phyloP scores from a whole-genome alignment of 1,140 invertebrate genomes.

The Drosophila melanica region DNA sequence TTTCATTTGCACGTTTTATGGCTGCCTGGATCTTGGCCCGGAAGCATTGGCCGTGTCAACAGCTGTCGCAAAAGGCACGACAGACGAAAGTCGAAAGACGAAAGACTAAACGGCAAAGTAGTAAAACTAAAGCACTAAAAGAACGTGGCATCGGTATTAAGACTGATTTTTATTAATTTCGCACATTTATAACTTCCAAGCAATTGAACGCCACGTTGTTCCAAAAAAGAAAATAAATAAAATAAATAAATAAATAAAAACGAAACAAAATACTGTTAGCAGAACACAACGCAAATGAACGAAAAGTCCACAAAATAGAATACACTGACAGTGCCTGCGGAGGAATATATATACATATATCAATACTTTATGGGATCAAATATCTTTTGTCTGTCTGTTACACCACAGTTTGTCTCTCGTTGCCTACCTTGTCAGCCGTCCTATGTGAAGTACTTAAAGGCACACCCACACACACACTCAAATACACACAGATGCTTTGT shows the following conservation, averaged over 20 bases:
- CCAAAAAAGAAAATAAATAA: not conserved
- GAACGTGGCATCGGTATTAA: constrained; percentile 35
- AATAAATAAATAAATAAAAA: too few species aligned
- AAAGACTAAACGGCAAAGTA: constrained; percentile 29
- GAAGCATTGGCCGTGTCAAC: constrained; percentile 33
- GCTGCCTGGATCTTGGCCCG: constrained; percentile 19
- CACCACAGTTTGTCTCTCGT: not conserved
- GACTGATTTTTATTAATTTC: constrained; percentile 76
- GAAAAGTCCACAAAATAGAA: not conserved
- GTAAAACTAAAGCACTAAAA: constrained; percentile 60
- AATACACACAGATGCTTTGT: not conserved
- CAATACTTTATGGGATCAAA: not conserved
- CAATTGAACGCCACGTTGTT: constrained; percentile 38
- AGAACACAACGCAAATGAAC: not conserved
- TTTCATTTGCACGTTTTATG: constrained; percentile 72
- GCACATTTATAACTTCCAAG: constrained; percentile 71
- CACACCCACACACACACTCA: not conserved
- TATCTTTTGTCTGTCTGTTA: not conserved
- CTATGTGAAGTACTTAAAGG: not conserved
- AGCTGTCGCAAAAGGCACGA: constrained; percentile 58
- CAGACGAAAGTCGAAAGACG: constrained; percentile 27
- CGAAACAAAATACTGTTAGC: constrained; percentile 2
- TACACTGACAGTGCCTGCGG: not conserved
- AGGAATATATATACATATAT: not conserved
- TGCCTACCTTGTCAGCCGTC: not conserved